Evolutionary conservation across 2,888 invertebrate species (phyloP).

Genomic region (Pammene aurita): DNA sequence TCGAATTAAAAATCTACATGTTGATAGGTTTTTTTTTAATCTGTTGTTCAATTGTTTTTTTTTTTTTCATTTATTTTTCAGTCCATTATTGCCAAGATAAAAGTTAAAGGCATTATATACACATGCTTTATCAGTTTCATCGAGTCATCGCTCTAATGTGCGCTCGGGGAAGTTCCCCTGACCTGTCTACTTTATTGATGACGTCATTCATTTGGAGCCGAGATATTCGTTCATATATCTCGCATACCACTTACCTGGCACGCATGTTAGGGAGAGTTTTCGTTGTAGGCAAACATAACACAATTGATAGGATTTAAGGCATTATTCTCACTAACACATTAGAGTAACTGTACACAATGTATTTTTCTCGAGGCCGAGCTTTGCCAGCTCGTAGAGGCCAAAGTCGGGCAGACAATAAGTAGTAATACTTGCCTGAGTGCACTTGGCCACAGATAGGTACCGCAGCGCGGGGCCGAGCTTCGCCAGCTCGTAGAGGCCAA

Average conservation of each 20-base stretch:
- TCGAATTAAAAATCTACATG: no score
- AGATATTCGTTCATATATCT: constrained; percentile 1
- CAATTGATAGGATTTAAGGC: background rate
- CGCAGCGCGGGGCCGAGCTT: no score
- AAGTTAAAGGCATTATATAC: background rate
- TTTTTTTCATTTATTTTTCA: no score
- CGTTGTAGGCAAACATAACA: background rate
- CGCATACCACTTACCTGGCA: background rate
- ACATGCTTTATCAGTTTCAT: background rate
- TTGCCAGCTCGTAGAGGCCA: background rate
- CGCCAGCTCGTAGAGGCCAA: background rate
- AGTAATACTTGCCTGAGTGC: constrained; percentile 85
- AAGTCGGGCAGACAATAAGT: background rate
- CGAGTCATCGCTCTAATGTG: background rate
- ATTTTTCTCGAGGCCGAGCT: no score
- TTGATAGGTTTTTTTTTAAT: no score
- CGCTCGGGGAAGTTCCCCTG: background rate
- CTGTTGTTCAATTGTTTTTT: no score
- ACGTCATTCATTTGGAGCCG: background rate
- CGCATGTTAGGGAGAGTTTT: background rate
- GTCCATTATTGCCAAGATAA: no score
- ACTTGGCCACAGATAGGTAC: constrained; percentile 96
- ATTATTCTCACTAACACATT: background rate
- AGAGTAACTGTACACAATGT: background rate
- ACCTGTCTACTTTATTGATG: constrained; percentile 6